Conservation (phyloP, 2,888 invertebrate species). For the Hypselothyrea guttata region DNA sequence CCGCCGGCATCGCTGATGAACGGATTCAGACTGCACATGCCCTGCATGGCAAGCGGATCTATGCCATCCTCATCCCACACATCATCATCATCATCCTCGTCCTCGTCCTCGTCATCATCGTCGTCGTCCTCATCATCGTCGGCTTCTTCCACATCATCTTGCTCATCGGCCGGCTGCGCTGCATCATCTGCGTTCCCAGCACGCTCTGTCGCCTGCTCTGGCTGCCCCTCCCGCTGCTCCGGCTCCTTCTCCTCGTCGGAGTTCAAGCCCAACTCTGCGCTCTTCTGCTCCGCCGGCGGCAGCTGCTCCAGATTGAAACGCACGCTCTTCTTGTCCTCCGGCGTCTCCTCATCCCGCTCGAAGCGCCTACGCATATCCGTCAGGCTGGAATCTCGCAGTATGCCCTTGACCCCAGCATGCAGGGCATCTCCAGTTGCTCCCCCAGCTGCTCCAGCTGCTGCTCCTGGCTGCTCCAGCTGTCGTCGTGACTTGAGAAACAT, state of each 20-base stretch:
- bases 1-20: constrained; percentile 78
- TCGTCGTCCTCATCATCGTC: constrained; percentile 61
- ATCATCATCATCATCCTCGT: constrained; percentile 67
- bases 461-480: constrained; percentile 57
- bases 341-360: constrained; percentile 59
- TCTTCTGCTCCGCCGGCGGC: constrained; percentile 76
- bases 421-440: neutral
- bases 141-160: constrained; percentile 75
- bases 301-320: constrained; percentile 84
- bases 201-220: constrained; percentile 21
- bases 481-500: constrained; percentile 85
- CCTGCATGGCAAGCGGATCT: constrained; percentile 73
- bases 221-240: neutral
- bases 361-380: constrained; percentile 79
- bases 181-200: no score
- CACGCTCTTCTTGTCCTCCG: constrained; percentile 90
- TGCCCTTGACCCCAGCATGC: constrained; percentile 83
- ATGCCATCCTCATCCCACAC: constrained; percentile 65
- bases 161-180: constrained; percentile 63
- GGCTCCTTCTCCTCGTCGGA: constrained; percentile 49
- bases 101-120: constrained; percentile 73
- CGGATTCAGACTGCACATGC: constrained; percentile 69
- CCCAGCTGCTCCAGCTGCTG: constrained; percentile 16
- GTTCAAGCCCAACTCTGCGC: constrained; percentile 75
- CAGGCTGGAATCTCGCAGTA: constrained; percentile 85